phyloP scores from a whole-genome alignment of 2,113 vertebrate species.

The Eudorcas thomsonii region DNA sequence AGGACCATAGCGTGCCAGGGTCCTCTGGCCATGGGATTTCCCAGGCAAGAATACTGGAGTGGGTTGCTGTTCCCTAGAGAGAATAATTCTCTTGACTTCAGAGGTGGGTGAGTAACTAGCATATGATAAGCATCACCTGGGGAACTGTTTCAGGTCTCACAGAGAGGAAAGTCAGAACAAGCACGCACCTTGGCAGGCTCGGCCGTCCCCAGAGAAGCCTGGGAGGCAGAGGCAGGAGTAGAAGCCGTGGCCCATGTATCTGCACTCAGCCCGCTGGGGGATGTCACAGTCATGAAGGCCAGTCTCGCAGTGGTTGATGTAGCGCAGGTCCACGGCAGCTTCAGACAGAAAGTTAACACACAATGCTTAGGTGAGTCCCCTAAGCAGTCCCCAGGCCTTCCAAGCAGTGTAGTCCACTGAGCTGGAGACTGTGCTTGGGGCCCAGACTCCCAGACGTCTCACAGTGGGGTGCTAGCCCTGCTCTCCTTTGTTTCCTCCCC shows the following conservation, averaged over 20 bases:
- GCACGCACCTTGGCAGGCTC: conserved; percentile 85
- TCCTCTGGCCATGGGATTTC: background rate
- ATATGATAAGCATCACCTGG: fast-evolving
- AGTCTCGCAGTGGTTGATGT: conserved; percentile 83
- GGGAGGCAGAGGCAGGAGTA: conserved; percentile 89
- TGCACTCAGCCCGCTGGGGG: conserved; percentile 88
- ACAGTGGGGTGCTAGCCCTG: background rate
- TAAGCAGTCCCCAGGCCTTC: fast-evolving
- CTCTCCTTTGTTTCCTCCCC: background rate
- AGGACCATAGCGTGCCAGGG: background rate
- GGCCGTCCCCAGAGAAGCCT: conserved; percentile 90
- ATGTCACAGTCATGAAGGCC: conserved; percentile 90
- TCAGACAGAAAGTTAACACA: background rate
- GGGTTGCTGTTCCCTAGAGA: background rate
- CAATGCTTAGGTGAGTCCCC: background rate
- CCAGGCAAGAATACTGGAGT: background rate
- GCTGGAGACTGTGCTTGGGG: background rate
- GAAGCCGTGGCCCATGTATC: conserved; percentile 84
- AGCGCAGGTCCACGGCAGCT: conserved; percentile 77
- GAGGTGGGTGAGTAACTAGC: background rate
- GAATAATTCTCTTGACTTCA: background rate
- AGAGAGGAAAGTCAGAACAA: background rate
- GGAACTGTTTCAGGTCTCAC: background rate
- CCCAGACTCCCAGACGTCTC: background rate
- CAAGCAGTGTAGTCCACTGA: background rate